Percentiles rank a stretch among this genome's conserved stretches.
These are phyloP conservation scores for Loxodonta africana DNA, from an alignment of 2,113 vertebrate genomes.

Conservation along the genomic window DNA sequence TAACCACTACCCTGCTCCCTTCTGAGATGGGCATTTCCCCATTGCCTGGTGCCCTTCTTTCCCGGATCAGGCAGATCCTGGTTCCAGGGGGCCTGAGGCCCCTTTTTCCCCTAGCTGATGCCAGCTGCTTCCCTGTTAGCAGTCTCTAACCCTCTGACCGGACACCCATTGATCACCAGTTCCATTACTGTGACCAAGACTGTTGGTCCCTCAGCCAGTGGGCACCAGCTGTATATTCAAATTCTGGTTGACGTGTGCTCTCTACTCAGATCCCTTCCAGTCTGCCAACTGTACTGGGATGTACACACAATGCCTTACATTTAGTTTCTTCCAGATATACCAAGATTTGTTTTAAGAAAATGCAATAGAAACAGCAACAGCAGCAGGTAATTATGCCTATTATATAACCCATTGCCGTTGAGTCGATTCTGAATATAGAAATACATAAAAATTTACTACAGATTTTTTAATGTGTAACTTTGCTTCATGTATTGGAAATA, in stretches of 20 bases:
- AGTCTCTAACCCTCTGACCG: not conserved
- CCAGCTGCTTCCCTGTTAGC: not conserved
- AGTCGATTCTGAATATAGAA: no score
- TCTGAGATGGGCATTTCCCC: not conserved
- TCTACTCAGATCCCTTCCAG: not conserved
- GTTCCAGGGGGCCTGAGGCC: not conserved
- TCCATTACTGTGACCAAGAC: not conserved
- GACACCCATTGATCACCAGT: not conserved
- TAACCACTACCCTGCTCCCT: not conserved
- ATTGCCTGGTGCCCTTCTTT: rapidly evolving
- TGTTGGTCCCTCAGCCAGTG: not conserved
- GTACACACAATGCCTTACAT: not conserved
- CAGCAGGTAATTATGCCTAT: not conserved
- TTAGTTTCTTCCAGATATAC: not conserved
- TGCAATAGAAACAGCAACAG: not conserved
- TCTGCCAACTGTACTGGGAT: not conserved
- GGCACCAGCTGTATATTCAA: not conserved
- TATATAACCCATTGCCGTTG: not conserved
- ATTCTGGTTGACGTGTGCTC: not conserved
- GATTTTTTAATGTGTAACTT: not conserved
- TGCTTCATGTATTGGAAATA: not conserved
- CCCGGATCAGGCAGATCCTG: not conserved
- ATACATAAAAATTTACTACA: not conserved
- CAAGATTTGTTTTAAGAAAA: slow-evolving; percentile 1
- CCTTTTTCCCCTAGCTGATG: not conserved